phyloP scores from a whole-genome alignment of 1,140 invertebrate species.

The Lasaia peninsularis region DNA sequence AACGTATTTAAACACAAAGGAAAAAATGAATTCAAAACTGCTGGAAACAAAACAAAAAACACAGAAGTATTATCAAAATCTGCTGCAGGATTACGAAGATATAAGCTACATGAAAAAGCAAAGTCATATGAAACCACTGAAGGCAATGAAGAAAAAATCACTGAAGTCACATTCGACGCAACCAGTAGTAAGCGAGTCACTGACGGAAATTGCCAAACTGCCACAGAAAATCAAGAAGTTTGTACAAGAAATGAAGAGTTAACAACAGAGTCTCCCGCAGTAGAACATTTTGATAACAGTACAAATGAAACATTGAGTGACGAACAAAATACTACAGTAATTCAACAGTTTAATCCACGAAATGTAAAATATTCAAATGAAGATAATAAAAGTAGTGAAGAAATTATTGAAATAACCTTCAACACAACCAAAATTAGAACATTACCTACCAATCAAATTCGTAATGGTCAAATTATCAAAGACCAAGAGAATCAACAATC shows the following conservation, averaged over 20 bases:
- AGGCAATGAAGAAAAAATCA: slow-evolving; percentile 48
- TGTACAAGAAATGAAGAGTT: slow-evolving; percentile 54
- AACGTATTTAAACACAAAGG: slow-evolving; percentile 42
- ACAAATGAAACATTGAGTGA: background rate
- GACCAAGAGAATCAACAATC: background rate
- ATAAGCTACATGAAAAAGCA: slow-evolving; percentile 41
- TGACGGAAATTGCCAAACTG: slow-evolving; percentile 54
- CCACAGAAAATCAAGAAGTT: slow-evolving; percentile 61
- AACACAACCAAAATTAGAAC: slow-evolving; percentile 14
- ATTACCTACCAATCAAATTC: too few species aligned
- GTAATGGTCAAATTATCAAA: background rate
- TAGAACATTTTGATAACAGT: background rate
- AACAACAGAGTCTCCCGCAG: slow-evolving; percentile 16
- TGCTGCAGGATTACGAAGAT: slow-evolving; percentile 58
- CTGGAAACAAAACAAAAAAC: slow-evolving; percentile 60
- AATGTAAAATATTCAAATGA: slow-evolving; percentile 12
- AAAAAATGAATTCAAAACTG: slow-evolving; percentile 53
- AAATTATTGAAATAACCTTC: slow-evolving; percentile 1
- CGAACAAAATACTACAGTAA: background rate
- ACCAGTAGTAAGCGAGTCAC: slow-evolving; percentile 57
- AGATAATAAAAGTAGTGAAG: slow-evolving; percentile 21
- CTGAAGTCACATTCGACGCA: slow-evolving; percentile 47
- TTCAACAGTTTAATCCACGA: background rate
- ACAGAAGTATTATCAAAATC: slow-evolving; percentile 50
- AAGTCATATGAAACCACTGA: slow-evolving; percentile 41